Base-by-base conservation (phyloP, 2,888 invertebrate species). In the Lasioglossum marginatum region DNA sequence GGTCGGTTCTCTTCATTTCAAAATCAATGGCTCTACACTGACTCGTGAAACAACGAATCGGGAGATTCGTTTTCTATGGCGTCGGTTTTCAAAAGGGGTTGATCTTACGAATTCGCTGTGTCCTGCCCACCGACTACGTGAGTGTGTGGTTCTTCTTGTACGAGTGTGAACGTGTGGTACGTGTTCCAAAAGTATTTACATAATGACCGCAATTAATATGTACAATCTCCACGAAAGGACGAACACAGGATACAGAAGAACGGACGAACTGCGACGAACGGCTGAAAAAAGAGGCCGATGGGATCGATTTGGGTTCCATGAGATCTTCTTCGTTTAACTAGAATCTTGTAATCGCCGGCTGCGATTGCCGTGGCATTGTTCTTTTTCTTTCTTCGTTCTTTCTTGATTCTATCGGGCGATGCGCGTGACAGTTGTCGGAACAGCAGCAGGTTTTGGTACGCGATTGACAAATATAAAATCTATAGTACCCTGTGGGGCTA, bases 161-260 rank as follows among this genome's bases (percentile, higher is more conserved):
- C 72, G 70, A 73, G 34, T 57, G 68, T 74, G 72, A 40, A 27
- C 37, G 52, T 77, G 72, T 75, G n/a, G 57, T 57, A 34, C 52
- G 68, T 74, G 88, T 92, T 89, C 87, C n/a, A 91, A 91, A 90
- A 91, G 92, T 94, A 94, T 94, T 93, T 94, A 94, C 94, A 94
- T 91, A 93, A 93, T 93, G 90, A 90, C 88, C 89, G 92, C 91
- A 92, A 93, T 93, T 92, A 92, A 91, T 94, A 94, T 94, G 90
- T 94, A 94, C 94, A 94, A 91, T 90, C 92, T 79, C 82, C 76
- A 85, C 87, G 89, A 89, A 91, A 87, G 70, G 83, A 83, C 73
- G 70, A 78, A 81, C 89, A 85, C 79, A 76, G 74, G 74, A 79
- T 77, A 88, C 84, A 90, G 82, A 91, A 88, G 82, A 89, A 91